Evolutionary conservation across 2,888 invertebrate species (phyloP).

Genomic region (Perdita meconis): DNA sequence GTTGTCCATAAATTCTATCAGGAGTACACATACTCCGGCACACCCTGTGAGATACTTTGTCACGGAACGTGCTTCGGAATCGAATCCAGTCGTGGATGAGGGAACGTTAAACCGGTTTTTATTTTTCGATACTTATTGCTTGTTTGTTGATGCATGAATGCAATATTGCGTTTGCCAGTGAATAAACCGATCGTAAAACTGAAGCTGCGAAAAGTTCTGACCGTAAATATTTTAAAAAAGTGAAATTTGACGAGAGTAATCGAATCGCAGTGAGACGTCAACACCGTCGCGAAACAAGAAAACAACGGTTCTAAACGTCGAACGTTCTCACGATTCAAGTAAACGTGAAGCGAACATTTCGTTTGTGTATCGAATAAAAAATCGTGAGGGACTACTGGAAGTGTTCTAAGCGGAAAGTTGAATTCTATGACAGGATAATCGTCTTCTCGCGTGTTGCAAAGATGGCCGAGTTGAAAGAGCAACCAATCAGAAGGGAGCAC

Average conservation of each 20-base stretch:
- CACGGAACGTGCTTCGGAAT: conserved; percentile 54
- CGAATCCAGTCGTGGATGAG: conserved; percentile 55
- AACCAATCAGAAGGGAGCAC: conserved; percentile 86
- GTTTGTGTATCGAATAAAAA: no score
- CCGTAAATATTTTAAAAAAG: background rate
- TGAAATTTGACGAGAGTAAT: conserved; percentile 27
- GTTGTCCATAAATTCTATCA: no score
- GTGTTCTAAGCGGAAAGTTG: conserved; percentile 23
- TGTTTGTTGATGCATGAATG: conserved; percentile 17
- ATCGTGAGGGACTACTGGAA: background rate
- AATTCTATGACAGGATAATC: conserved; percentile 59
- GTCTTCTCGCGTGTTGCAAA: conserved; percentile 49
- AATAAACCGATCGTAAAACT: no score
- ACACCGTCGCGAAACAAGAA: conserved; percentile 5
- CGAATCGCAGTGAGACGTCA: conserved; percentile 22
- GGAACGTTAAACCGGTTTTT: conserved; percentile 33
- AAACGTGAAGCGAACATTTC: background rate
- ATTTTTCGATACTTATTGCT: conserved; percentile 6
- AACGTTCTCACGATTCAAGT: background rate
- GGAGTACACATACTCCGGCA: no score
- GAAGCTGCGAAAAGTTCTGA: background rate
- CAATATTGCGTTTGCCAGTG: no score
- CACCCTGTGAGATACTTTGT: conserved; percentile 51
- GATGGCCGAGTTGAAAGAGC: conserved; percentile 55
- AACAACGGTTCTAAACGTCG: background rate